These are phyloP conservation scores for Nothocercus nigrocapillus DNA, from an alignment of 2,113 vertebrate genomes.

Conservation along the genomic window DNA sequence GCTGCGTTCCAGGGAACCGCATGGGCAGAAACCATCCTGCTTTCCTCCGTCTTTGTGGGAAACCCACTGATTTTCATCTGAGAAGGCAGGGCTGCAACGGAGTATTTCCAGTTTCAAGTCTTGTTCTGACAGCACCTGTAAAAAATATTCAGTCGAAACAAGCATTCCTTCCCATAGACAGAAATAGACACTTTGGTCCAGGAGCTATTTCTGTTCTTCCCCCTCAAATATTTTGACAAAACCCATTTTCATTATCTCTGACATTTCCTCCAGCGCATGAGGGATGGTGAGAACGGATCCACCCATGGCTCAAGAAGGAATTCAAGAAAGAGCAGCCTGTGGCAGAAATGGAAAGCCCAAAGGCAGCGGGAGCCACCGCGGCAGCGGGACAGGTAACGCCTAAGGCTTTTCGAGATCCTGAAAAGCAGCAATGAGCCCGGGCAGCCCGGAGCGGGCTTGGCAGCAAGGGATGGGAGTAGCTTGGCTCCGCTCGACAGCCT, in stretches of 20 bases:
- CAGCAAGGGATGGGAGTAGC: neutral
- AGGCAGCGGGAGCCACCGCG: neutral
- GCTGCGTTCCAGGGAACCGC: neutral
- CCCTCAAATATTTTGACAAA: slow-evolving; percentile 14
- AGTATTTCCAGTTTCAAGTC: neutral
- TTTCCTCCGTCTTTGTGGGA: neutral
- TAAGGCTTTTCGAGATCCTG: neutral
- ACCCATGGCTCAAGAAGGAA: neutral
- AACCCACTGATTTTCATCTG: neutral
- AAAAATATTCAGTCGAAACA: neutral
- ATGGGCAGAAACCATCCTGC: neutral
- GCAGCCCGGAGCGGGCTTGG: neutral
- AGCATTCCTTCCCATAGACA: neutral
- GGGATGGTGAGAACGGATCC: neutral
- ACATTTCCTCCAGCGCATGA: neutral
- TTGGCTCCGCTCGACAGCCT: neutral
- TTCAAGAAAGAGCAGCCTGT: neutral
- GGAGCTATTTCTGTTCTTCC: slow-evolving; percentile 20
- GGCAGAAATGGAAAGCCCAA: neutral
- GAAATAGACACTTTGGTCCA: neutral
- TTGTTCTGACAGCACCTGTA: slow-evolving; percentile 5
- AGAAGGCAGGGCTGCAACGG: neutral
- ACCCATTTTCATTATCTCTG: neutral
- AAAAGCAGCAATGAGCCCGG: neutral
- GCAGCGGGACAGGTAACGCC: neutral